Percentiles rank a stretch among this genome's conserved stretches.
phyloP scores from a whole-genome alignment of 2,113 vertebrate species.

The Centrocercus urophasianus region DNA sequence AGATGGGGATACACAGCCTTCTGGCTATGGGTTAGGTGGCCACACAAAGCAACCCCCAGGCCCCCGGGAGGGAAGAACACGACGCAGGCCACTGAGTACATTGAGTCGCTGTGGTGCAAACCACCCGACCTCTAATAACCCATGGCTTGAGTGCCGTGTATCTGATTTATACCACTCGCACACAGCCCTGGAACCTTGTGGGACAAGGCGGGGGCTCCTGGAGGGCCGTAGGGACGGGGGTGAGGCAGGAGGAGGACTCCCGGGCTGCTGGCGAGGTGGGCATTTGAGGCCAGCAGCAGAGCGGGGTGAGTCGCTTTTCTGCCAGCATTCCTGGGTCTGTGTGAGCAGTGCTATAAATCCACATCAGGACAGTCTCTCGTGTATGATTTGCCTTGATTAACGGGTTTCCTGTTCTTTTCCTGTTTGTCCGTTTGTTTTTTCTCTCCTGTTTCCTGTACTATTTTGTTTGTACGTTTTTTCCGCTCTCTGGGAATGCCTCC shows the following conservation, averaged over 20 bases:
- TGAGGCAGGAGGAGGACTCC: neutral
- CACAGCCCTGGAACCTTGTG: constrained; percentile 81
- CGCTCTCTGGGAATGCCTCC: constrained; percentile 83
- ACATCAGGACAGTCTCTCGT: constrained; percentile 76
- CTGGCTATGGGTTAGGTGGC: constrained; percentile 73
- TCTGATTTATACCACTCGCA: constrained; percentile 83
- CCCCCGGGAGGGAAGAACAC: constrained; percentile 25
- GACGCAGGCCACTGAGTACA: constrained; percentile 23
- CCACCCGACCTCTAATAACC: constrained; percentile 52
- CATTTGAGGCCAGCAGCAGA: constrained; percentile 28
- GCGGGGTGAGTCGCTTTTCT: constrained; percentile 41
- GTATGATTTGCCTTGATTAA: constrained; percentile 85
- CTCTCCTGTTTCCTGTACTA: constrained; percentile 78
- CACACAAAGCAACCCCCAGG: constrained; percentile 22
- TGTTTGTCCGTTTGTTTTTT: constrained; percentile 83
- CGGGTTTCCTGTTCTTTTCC: constrained; percentile 86
- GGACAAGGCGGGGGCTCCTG: constrained; percentile 45
- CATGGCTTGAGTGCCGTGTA: constrained; percentile 77
- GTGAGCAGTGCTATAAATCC: constrained; percentile 83
- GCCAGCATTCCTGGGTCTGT: constrained; percentile 78
- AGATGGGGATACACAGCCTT: constrained; percentile 78
- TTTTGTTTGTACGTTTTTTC: constrained; percentile 75
- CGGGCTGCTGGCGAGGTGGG: constrained; percentile 29
- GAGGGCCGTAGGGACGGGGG: constrained; percentile 21
- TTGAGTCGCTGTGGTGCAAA: neutral